These are phyloP conservation scores for Anaspis maculata DNA, from an alignment of 2,888 invertebrate species.

Conservation along the genomic window DNA sequence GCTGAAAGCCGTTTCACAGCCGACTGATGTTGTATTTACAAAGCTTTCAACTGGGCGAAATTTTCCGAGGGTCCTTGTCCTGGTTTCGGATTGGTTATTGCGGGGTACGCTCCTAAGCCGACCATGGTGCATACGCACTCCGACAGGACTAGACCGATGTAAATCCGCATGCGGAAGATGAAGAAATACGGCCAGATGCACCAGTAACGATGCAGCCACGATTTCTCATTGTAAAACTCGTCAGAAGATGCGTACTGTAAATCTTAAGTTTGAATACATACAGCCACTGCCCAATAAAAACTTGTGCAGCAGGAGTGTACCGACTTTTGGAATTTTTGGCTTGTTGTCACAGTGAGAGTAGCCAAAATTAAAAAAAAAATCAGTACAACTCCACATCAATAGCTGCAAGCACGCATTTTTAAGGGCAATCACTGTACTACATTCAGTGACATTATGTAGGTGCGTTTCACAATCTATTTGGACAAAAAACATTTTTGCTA, in stretches of 20 bases:
- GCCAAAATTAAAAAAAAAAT: too few species aligned
- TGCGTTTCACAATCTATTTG: too few species aligned
- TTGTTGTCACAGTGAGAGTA: too few species aligned
- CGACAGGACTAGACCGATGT: conserved; percentile 80
- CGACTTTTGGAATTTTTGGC: too few species aligned
- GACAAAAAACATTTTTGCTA: too few species aligned
- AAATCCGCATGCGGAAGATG: conserved; percentile 83
- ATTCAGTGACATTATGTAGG: too few species aligned
- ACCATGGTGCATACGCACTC: conserved; percentile 90
- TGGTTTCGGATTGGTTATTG: conserved; percentile 57
- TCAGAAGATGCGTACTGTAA: conserved; percentile 73
- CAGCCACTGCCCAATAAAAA: neutral
- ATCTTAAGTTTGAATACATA: neutral
- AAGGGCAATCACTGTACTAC: too few species aligned
- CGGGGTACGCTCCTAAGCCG: conserved; percentile 88
- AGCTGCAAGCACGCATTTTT: too few species aligned
- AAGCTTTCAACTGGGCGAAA: conserved; percentile 49
- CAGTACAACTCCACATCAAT: too few species aligned
- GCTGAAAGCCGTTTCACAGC: too few species aligned
- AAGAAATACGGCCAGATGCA: conserved; percentile 84
- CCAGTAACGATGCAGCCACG: conserved; percentile 69
- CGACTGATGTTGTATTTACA: conserved; percentile 2
- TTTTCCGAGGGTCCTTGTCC: conserved; percentile 80
- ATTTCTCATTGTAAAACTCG: conserved; percentile 59
- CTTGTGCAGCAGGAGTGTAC: too few species aligned